Base-by-base conservation (phyloP, 2,113 vertebrate species). In the Periophthalmodon schlosseri region DNA sequence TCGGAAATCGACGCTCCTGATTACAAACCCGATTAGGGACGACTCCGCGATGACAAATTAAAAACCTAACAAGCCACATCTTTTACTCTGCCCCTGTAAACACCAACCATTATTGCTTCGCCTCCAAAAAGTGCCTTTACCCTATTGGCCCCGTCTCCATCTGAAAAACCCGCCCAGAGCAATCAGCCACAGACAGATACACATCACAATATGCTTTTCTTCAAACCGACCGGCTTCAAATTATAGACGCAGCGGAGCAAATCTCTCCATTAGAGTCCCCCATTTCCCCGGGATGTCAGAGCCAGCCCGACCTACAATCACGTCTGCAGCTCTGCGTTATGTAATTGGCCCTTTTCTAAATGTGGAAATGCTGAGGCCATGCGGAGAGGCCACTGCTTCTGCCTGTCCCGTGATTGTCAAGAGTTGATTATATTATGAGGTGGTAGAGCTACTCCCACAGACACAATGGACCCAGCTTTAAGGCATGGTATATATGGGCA, bases 181-280 rank as follows among this genome's bases (percentile, higher is more conserved):
- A 65, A 65, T 65, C 63, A 65, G 34, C 63, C 34, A 20, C 34
- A 65, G 34, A 18, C 63, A 65, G 63, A 65, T 39, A 44, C 63
- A 44, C 63, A 65, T 65, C 63, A 39, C 63, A 65, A 65, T 65
- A 65, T 65, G 63, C 34, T 65, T n/a, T 65, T 65, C 63, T 44
- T n/a, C 33, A 36, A 44, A 44, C 63, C 34, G 34, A 39, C 63
- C 34, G 3, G 34, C 33, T 65, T 65, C 63, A 65, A 65, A 65
- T 65, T 65, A 65, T 65, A 65, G 34, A 65, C 18, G 63, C 63
- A 44, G 20, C 20, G 9, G 34, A 65, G 63, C 63, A 65, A 65
- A 65, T 39, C 63, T 65, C 61, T 65, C 63, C 63, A 65, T 65
- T 65, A 65, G 34, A 65, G 63, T 39, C 63, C 63, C 63, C 63